Conservation (phyloP, 2,113 vertebrate species). For the Anoura caudifer region DNA sequence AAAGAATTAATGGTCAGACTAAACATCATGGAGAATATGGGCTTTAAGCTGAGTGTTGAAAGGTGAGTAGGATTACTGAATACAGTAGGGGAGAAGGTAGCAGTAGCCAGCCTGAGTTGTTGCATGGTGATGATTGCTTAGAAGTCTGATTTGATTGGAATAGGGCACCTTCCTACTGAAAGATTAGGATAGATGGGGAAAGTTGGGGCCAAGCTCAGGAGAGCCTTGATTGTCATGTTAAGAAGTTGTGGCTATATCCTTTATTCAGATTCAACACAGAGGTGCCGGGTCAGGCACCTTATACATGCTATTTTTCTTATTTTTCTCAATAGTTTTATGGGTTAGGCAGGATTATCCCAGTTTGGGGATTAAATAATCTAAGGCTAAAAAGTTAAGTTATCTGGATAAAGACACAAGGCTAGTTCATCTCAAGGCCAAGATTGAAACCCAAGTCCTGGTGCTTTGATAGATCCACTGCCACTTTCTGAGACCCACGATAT, state of each 20-base stretch:
- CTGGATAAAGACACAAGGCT: background rate
- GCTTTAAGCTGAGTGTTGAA: background rate
- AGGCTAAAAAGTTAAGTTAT: background rate
- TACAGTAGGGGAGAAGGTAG: background rate
- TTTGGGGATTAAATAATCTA: background rate
- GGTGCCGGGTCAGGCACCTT: background rate
- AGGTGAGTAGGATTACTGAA: background rate
- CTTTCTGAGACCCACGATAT: background rate
- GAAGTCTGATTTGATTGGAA: background rate
- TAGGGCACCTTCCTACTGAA: background rate
- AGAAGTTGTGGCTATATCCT: background rate
- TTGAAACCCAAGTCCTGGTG: background rate
- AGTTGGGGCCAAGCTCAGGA: background rate
- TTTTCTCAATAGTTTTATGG: background rate
- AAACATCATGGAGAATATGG: background rate
- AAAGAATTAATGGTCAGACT: background rate
- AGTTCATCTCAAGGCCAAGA: background rate
- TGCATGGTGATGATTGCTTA: background rate
- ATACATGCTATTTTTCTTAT: background rate
- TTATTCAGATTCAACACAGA: background rate
- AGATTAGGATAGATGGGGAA: background rate
- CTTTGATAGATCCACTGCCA: background rate
- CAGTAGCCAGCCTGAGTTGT: background rate
- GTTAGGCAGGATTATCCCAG: background rate
- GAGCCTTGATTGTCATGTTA: background rate